Base-by-base conservation (phyloP, 2,888 invertebrate species). In the Flabesymbios commensalis region DNA sequence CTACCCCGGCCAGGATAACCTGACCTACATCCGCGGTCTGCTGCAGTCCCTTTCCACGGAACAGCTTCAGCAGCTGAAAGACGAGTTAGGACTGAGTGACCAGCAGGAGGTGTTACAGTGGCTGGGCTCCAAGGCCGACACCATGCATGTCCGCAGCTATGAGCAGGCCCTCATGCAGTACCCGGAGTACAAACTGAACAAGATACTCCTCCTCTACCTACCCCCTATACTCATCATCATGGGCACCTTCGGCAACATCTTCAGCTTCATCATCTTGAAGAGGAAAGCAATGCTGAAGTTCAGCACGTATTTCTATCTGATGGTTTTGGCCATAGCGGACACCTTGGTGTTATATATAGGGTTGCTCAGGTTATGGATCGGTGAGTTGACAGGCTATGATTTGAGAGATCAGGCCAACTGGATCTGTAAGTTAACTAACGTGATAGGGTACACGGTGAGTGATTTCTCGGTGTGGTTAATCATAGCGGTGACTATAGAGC, bases 201-300 rank as follows among this genome's bases (percentile, higher is more conserved):
- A 74, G 60, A n/a, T 64, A 4, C 64, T 79, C 14, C 61, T 70
- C 22, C 57, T 78, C 3, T 75, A 74, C 64, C 63, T 78, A 1
- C 77, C 79, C 0, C 76, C 78, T 1, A 52, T 79, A 17, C 67
- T 80, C 10, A 61, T 80, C 26, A 51, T 77, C 5, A 57, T 79
- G n/a, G 80, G 80, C 1, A 77, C 77, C 3, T 68, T 79, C 36
- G 80, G 80, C 17, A 80, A 80, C 57, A 59, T 78, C 24, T 71
- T 79, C 59, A 74, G 79, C 7, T 78, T 79, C 60, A 64, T 73
- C 41, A 74, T 79, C 26, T 68, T 81, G 22, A 72, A 74, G n/a
- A 71, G 75, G 49, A 72, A 74, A 57, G 63, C 74, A 1, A 75
- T 76, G 72, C 72, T 72, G 26, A 69, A 76, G 51, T 72, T 75